phyloP scores from a whole-genome alignment of 2,888 invertebrate genomes.

The Nasonovia ribisnigri region DNA sequence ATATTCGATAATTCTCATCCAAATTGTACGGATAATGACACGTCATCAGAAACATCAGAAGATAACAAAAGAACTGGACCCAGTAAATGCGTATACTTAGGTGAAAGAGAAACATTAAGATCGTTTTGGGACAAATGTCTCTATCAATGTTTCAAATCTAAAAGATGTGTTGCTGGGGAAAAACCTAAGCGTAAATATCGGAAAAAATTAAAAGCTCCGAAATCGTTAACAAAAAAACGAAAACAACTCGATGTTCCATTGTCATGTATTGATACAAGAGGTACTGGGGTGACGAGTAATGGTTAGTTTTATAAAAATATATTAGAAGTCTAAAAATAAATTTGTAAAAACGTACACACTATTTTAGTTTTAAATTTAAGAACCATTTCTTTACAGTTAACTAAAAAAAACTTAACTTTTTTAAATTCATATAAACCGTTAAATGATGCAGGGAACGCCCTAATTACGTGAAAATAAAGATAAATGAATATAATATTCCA shows the following conservation, averaged over 20 bases:
- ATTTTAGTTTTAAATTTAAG: background rate
- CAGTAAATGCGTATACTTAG: conserved; percentile 44
- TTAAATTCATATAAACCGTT: background rate
- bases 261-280: conserved; percentile 50
- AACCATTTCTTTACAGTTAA: background rate
- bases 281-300: background rate
- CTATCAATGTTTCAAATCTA: conserved; percentile 52
- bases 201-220: conserved; percentile 31
- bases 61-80: background rate
- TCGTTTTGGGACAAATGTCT: conserved; percentile 62
- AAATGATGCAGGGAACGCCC: background rate
- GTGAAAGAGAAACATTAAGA: conserved; percentile 44
- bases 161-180: conserved; percentile 56
- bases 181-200: conserved; percentile 55
- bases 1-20: conserved; percentile 41
- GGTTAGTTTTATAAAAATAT: conserved; percentile 20
- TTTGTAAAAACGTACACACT: background rate
- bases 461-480: background rate
- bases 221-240: conserved; percentile 24
- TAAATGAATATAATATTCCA: background rate
- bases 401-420: background rate
- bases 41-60: conserved; percentile 40
- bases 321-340: background rate
- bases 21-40: conserved; percentile 39
- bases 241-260: conserved; percentile 17